A percentile compares a stretch with the other conserved stretches of the same genome.
phyloP scores from a whole-genome alignment of 2,797 vertebrate species.

The Rhabdophis nuchalis region DNA sequence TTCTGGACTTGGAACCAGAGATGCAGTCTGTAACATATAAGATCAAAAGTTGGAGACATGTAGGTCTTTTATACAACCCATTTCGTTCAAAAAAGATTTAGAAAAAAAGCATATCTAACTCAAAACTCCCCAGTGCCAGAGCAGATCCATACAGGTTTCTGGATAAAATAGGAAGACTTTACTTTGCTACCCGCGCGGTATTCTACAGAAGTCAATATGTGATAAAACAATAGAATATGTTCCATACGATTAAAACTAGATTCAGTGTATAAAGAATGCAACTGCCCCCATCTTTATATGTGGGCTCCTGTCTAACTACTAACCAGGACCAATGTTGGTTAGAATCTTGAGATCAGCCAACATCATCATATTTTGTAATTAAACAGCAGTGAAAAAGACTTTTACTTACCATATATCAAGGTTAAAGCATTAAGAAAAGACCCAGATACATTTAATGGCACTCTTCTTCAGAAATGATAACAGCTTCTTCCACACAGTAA shows the following conservation, averaged over 20 bases:
- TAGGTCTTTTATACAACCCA: neutral
- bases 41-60: neutral
- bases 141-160: neutral
- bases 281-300: neutral
- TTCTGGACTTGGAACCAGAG: neutral
- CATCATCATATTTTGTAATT: neutral
- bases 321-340: neutral
- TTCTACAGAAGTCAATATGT: neutral
- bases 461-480: constrained; percentile 17
- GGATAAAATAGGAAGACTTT: neutral
- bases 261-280: neutral
- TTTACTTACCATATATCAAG: neutral
- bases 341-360: neutral
- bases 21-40: neutral
- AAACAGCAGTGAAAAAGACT: neutral
- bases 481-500: constrained; percentile 30
- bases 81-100: neutral
- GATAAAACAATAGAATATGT: neutral
- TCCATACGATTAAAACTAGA: neutral
- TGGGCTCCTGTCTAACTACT: neutral
- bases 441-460: neutral
- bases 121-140: neutral
- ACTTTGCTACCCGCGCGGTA: neutral
- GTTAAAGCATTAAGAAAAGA: neutral
- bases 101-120: neutral